Evolutionary conservation across 2,113 vertebrate species (phyloP), one percentile per base, ranked within the genome.

Genomic region (Mobula hypostoma): DNA sequence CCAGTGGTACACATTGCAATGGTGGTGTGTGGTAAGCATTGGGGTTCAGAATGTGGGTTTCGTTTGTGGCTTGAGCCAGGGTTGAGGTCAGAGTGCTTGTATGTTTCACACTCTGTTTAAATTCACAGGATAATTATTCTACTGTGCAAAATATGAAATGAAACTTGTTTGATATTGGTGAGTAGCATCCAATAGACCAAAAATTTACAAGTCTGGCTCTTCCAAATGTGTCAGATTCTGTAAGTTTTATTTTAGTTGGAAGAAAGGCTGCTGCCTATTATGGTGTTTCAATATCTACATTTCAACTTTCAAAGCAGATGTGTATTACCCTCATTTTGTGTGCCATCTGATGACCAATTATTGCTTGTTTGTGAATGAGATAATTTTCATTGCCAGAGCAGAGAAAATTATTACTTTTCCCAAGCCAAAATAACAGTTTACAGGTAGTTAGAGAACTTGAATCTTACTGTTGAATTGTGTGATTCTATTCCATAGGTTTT

Each of bases 401-500:
- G 29, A 19, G 90, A 58, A 24, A 93, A 5, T 27, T 11, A 19
- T 19, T 2, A 3, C 29, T 83, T 56, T 77, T 17, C 9, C 1
- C 48, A 2, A 2, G 7, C 80, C 48, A 48, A 85, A 24, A 27
- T 29, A 58, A 7, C 82, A 85, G 27, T 61, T 58, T 58, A 61
- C 21, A 24, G 40, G 19, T 63, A 68, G 3, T 32, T 66, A 66
- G 85, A 68, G 61, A 1, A 36, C 0, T 32, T 90, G 32, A 15
- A 63, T 48, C 2, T 56, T 29, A 27, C 40, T 93, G 36, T 5
- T 93, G 36, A 72, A 70, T 74, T 93, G 7, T 93, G 9, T 48
- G 14, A 29, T 80, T 82, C 24, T 63, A 36, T 72, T 83, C 0
- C 36, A 91, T 94, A 97, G 97, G 95, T 96, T 94, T 95, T 98